phyloP scores from a whole-genome alignment of 2,113 vertebrate species.

The Isurus oxyrinchus region DNA sequence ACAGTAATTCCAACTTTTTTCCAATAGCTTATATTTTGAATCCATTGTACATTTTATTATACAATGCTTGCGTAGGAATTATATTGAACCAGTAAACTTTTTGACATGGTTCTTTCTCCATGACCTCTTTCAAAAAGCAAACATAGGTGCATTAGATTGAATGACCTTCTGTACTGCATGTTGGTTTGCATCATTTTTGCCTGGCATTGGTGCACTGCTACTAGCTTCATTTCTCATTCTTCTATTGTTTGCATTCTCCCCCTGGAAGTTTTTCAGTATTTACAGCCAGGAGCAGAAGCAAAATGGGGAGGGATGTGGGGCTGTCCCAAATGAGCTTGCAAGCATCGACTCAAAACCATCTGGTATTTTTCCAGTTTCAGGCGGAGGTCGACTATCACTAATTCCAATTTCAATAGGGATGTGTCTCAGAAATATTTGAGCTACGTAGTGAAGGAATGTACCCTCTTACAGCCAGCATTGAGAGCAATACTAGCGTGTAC shows the following conservation, averaged over 20 bases:
- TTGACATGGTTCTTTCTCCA: background rate
- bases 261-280: background rate
- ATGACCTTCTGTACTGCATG: background rate
- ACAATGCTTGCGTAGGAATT: background rate
- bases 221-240: background rate
- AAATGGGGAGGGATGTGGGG: background rate
- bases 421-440: background rate
- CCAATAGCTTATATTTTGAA: background rate
- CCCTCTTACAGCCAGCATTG: background rate
- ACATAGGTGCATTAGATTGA: background rate
- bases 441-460: background rate
- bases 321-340: background rate
- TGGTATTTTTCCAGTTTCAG: background rate
- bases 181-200: conserved; percentile 20
- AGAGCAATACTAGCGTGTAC: background rate
- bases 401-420: background rate
- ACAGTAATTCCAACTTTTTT: background rate
- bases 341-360: background rate
- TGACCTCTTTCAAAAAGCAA: background rate
- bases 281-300: background rate
- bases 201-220: background rate
- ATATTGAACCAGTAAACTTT: background rate
- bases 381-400: background rate
- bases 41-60: background rate
- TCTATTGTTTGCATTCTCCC: background rate